Base-by-base conservation (phyloP, 2,888 invertebrate species). In the Mythimna ferrago region DNA sequence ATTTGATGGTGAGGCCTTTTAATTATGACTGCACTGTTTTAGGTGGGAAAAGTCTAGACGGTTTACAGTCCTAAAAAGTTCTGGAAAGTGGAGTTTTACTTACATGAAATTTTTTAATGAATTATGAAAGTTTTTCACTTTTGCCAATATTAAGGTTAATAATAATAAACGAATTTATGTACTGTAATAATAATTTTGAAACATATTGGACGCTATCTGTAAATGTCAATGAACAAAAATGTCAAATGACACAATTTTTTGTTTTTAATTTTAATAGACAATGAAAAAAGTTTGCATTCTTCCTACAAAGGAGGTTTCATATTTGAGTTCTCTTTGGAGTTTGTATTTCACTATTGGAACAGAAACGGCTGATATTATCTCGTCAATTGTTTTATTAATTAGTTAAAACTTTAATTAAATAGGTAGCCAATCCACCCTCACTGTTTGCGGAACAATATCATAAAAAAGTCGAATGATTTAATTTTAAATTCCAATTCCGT, bases 1-100 rank as follows among this genome's bases (percentile, higher is more conserved):
- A n/a, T 77, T 69, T 85, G 78, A 87, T 83, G 73, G 75, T 58
- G 61, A 68, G 70, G 87, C 86, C 90, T 89, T 92, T 92, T 90
- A 91, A 92, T 94, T 76, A 72, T 68, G 69, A 65, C 66, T 66
- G 57, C 68, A 63, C 56, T 58, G 21, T 57, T 86, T 75, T 64
- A 57, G 44, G 62, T 65, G 65, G 48, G 54, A 69, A 75, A 73
- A 53, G 66, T 81, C 73, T 81, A 81, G 82, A 69, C 82, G 3
- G 1, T 41, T 10, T 51, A 6, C 19, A 16, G 48, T 16, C 0
- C 16, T 48, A 48, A 48, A 5, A 48, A 16, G 16, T 6, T 0
- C 5, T 53, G 5, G 10, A 48, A 79, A 54, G 10, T 60, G 32
- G 10, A 60, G 19, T 51, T 57, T 53, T 51, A 70, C 60, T 66